Percentiles rank a stretch among this genome's conserved stretches.
Conservation (phyloP, 2,113 vertebrate species). For the Micronisus gabar region DNA sequence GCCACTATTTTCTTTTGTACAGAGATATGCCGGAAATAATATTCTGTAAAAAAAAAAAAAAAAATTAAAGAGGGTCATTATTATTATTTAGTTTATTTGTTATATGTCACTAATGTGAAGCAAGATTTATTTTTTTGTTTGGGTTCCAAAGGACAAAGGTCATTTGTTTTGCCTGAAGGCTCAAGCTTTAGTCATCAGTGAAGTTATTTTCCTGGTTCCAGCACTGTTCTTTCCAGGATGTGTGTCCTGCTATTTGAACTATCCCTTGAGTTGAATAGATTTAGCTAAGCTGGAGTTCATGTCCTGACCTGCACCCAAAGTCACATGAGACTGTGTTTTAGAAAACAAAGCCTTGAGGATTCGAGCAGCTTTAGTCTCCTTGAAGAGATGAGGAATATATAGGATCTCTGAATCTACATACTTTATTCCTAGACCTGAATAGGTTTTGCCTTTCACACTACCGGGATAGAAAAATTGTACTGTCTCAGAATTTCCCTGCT, state of each 20-base stretch:
- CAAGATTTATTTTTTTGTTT: constrained; percentile 5
- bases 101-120: neutral
- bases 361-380: neutral
- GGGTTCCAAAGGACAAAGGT: neutral
- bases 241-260: neutral
- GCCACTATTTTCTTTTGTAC: neutral
- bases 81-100: constrained; percentile 33
- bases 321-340: neutral
- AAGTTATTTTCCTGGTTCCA: constrained; percentile 25
- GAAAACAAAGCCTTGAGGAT: neutral
- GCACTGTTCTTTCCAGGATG: constrained; percentile 4
- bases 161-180: constrained; percentile 13
- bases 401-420: neutral
- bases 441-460: neutral
- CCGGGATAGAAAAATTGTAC: neutral
- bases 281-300: neutral
- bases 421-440: neutral
- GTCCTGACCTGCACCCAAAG: constrained; percentile 32
- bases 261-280: neutral
- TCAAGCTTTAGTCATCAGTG: neutral
- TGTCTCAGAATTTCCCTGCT: neutral
- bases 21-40: neutral
- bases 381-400: neutral
- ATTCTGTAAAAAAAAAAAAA: neutral
- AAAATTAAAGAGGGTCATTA: neutral